These are phyloP conservation scores for Caenorhabditis sp. DNA, from an alignment of 2,888 invertebrate species.

Conservation along the genomic window DNA sequence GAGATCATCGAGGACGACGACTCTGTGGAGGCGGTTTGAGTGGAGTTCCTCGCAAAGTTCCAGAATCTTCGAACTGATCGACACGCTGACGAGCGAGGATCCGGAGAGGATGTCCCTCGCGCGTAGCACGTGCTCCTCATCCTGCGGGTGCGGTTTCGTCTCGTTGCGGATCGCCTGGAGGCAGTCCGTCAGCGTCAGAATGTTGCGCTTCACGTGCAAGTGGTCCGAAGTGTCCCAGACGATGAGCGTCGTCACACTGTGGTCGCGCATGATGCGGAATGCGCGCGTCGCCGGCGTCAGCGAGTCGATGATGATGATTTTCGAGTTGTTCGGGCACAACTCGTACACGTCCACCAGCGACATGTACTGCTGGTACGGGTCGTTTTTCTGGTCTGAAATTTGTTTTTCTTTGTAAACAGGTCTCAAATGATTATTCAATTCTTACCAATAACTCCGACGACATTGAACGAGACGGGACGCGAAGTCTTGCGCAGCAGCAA, in stretches of 20 bases:
- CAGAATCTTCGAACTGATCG: constrained; percentile 52
- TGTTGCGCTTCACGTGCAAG: constrained; percentile 1
- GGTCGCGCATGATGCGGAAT: constrained; percentile 57
- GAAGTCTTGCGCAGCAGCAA: constrained; percentile 70
- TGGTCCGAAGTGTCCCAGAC: constrained; percentile 61
- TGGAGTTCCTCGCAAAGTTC: constrained; percentile 63
- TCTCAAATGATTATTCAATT: too few relatives aligned
- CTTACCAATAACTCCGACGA: constrained; percentile 69
- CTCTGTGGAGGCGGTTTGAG: constrained; percentile 59
- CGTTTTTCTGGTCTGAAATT: constrained; percentile 63
- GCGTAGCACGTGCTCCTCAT: background rate
- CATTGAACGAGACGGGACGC: constrained; percentile 68
- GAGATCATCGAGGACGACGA: constrained; percentile 59
- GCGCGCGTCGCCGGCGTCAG: constrained; percentile 54
- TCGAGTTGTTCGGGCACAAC: constrained; percentile 57
- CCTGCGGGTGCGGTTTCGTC: background rate
- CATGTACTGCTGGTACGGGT: constrained; percentile 72
- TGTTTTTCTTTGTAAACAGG: background rate
- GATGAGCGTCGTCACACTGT: constrained; percentile 61
- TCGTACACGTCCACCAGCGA: constrained; percentile 68
- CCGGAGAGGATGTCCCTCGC: constrained; percentile 52
- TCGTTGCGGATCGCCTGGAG: constrained; percentile 30
- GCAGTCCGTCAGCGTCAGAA: constrained; percentile 52
- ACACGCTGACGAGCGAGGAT: constrained; percentile 53
- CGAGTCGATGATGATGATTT: constrained; percentile 60